These are phyloP conservation scores for Danio rerio DNA, from an alignment of 2,113 vertebrate species.

Conservation along the genomic window GRCz12tu NC_133198.1:843001-843500, in stretches of 20 bases:
- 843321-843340: slow-evolving; percentile 21
- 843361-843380: slow-evolving; percentile 22
- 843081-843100: slow-evolving; percentile 72
- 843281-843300: slow-evolving; percentile 20
- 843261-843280: background rate
- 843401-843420: background rate
- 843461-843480: no score
- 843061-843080: background rate
- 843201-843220: background rate
- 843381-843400: background rate
- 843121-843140: slow-evolving; percentile 29
- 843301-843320: slow-evolving; percentile 7
- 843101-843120: slow-evolving; percentile 57
- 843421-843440: background rate
- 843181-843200: slow-evolving; percentile 15
- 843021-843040: background rate
- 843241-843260: background rate
- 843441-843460: no score
- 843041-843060: background rate
- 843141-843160: slow-evolving; percentile 10
- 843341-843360: slow-evolving; percentile 3
- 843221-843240: background rate
- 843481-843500: no score
- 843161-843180: slow-evolving; percentile 17
- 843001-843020: no score